phyloP scores from a whole-genome alignment of 2,888 invertebrate species.

The Antitype chi region DNA sequence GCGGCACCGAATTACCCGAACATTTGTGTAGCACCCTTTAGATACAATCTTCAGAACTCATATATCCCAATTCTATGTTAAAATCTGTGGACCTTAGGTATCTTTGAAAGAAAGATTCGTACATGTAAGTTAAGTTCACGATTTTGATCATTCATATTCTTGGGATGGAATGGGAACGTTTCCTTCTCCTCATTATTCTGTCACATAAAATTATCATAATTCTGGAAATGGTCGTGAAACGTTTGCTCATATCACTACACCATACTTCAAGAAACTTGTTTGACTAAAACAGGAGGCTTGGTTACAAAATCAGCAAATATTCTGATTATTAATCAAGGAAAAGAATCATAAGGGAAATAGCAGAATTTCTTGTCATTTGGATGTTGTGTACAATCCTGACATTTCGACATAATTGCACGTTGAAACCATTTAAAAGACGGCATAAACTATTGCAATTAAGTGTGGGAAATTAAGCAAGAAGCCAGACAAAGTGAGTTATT shows the following conservation, averaged over 20 bases:
- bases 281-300: background rate
- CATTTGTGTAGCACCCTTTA: too few relatives aligned
- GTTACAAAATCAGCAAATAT: conserved; percentile 7
- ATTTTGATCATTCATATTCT: background rate
- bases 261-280: background rate
- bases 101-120: background rate
- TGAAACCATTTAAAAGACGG: conserved; percentile 9
- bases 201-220: background rate
- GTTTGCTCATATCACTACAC: background rate
- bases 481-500: background rate
- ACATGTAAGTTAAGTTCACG: too few relatives aligned
- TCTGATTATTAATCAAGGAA: conserved; percentile 37
- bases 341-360: conserved; percentile 24
- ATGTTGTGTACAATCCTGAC: conserved; percentile 19
- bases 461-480: conserved; percentile 19
- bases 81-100: background rate
- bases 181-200: background rate
- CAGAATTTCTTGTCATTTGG: conserved; percentile 10
- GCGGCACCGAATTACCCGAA: too few relatives aligned
- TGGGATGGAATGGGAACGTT: background rate
- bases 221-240: background rate
- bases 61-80: background rate
- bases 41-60: background rate
- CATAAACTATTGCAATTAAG: conserved; percentile 3
- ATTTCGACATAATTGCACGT: conserved; percentile 18